Evolutionary conservation across 2,797 vertebrate genomes (phyloP).

Genomic region (Meriones psammophilus): DNA sequence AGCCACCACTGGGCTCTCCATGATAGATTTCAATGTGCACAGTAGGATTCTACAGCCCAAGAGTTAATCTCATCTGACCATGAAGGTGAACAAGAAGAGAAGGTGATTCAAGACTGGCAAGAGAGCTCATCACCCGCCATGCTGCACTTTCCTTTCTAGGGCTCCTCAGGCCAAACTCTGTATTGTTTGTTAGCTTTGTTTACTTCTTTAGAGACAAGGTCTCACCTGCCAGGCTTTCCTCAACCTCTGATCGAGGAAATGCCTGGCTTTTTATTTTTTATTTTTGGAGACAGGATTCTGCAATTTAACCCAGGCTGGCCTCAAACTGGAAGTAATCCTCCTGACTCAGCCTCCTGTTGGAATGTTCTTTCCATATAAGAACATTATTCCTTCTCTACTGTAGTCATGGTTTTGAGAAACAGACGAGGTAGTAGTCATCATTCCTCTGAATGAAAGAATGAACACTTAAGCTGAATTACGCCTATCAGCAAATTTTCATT

Average conservation of each 20-base stretch:
- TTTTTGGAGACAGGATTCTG: background rate
- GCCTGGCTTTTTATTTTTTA: background rate
- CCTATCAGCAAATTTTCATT: conserved; percentile 35
- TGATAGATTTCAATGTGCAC: too few species aligned
- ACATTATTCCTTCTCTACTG: background rate
- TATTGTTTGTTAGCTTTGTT: conserved; percentile 2
- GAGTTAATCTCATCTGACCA: too few species aligned
- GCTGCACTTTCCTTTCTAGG: background rate
- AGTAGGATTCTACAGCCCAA: too few species aligned
- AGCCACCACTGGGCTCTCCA: too few species aligned
- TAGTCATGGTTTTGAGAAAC: conserved; percentile 3
- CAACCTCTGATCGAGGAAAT: background rate
- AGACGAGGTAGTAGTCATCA: background rate
- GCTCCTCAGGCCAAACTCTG: background rate
- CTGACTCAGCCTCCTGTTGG: background rate
- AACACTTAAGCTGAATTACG: conserved; percentile 53
- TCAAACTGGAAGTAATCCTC: background rate
- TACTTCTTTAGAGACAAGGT: background rate
- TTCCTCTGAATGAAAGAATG: conserved; percentile 30
- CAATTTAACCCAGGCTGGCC: background rate
- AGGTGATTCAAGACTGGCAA: too few species aligned
- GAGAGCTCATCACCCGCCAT: too few species aligned
- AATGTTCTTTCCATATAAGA: conserved; percentile 23
- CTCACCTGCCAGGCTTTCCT: background rate
- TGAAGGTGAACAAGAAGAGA: too few species aligned